A percentile compares a stretch with the other conserved stretches of the same genome.
phyloP scores from a whole-genome alignment of 2,888 invertebrate species.

The Brachypalpus laphriformis region DNA sequence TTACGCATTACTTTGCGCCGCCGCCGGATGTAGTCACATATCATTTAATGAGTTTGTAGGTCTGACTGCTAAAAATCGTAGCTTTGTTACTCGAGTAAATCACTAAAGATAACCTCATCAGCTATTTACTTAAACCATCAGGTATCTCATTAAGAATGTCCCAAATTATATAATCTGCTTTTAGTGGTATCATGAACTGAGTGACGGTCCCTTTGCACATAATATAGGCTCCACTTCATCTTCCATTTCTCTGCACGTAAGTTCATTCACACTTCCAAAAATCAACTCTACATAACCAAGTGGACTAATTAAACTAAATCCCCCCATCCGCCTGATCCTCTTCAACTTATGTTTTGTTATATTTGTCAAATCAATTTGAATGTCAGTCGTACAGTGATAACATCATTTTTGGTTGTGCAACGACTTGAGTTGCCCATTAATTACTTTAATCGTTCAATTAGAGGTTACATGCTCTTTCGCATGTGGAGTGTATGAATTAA shows the following conservation, averaged over 20 bases:
- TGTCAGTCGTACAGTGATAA: conserved; percentile 23
- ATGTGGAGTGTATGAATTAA: not conserved
- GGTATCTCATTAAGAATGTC: conserved; percentile 1
- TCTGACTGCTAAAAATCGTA: too few species aligned
- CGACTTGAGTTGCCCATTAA: conserved; percentile 37
- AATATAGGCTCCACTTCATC: not conserved
- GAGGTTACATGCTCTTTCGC: conserved; percentile 18
- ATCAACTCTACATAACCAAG: not conserved
- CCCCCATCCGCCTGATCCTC: not conserved
- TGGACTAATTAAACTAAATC: conserved; percentile 8
- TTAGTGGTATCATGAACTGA: conserved; percentile 2
- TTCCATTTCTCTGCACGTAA: not conserved
- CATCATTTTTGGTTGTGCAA: conserved; percentile 6
- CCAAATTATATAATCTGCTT: not conserved
- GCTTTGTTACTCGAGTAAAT: too few species aligned
- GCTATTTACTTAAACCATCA: not conserved
- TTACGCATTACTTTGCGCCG: too few species aligned
- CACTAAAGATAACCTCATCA: not conserved
- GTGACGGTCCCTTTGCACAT: conserved; percentile 7
- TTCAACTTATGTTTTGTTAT: not conserved
- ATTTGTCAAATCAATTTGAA: conserved; percentile 47
- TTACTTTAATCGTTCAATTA: conserved; percentile 43
- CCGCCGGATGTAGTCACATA: too few species aligned
- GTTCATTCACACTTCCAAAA: conserved; percentile 17
- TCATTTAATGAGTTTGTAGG: too few species aligned